Evolutionary conservation across 2,888 invertebrate genomes (phyloP), one percentile per base, ranked within the genome.

Genomic region (Prenolepis imparis): DNA sequence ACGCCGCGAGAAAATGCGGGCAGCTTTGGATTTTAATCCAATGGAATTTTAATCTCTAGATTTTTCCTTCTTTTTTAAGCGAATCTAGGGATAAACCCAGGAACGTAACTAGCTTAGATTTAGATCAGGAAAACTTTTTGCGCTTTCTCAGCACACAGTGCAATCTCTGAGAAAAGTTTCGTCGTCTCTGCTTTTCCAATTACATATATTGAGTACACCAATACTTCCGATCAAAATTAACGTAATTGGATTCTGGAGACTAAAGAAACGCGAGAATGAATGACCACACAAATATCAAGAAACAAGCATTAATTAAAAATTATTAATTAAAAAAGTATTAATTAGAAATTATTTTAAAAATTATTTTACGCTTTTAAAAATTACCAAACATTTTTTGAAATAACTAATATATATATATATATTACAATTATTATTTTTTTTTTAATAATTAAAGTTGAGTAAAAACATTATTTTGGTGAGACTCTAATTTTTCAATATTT

Each of bases 31-130:
- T 75, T 86, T 86, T 55, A 75, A 86, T 86, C 59, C 64, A 32
- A 81, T 81, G 61, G 24, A 74, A 81, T 68, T 85, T 32, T 75
- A 82, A 85, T 82, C 86, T 86, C 52, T n/a, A 32, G 59, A 82
- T 63, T 72, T 82, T 68, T 84, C 48, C 55, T 68, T 55, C 67
- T 24, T 61, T 61, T 44, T n/a, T 39, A 9, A 68, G 83, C 48
- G 61, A 87, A 87, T 82, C 61, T 63, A 61, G 44, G 24, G 18
- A 24, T 57, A 55, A 48, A 80, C 59, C 24, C 39, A 55, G 24
- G 36, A 9, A 61, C 21, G 61, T 44, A 64, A 66, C 52, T 75
- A 41, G 28, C 55, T 77, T 55, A 41, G 9, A 36, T 41, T 67
- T 41, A 66, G 39, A 77, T 64, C 36, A 64, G 18, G 18, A n/a